A percentile compares a stretch with the other conserved stretches of the same genome.
phyloP scores from a whole-genome alignment of 2,888 invertebrate genomes.

The Phalangium opilio region DNA sequence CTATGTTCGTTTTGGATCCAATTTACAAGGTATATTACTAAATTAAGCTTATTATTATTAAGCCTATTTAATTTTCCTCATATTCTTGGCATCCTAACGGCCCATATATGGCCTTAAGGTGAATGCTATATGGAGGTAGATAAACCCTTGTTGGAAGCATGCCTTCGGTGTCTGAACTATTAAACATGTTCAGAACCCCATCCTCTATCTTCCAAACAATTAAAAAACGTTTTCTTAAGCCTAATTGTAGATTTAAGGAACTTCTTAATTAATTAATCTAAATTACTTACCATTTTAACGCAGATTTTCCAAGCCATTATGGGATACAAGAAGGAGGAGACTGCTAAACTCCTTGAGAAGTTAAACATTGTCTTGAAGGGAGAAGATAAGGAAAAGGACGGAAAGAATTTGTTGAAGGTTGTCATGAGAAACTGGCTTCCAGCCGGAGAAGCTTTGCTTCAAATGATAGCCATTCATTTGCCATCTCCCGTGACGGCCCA shows the following conservation, averaged over 20 bases:
- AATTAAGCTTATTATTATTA: too few relatives aligned
- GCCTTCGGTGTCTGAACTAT: too few relatives aligned
- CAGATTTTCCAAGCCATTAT: slow-evolving; percentile 63
- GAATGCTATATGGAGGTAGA: too few relatives aligned
- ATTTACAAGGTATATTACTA: slow-evolving; percentile 69
- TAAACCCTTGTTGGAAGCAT: too few relatives aligned
- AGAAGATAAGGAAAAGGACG: slow-evolving; percentile 92
- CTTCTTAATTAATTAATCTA: too few relatives aligned
- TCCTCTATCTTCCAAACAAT: too few relatives aligned
- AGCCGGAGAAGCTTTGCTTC: slow-evolving; percentile 96
- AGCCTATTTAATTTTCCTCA: too few relatives aligned
- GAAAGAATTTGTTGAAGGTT: slow-evolving; percentile 86
- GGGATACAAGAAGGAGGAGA: slow-evolving; percentile 91
- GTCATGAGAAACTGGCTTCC: slow-evolving; percentile 99
- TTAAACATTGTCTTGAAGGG: slow-evolving; percentile 78
- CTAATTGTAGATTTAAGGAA: too few relatives aligned
- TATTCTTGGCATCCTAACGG: too few relatives aligned
- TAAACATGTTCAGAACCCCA: too few relatives aligned
- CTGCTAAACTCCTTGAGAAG: slow-evolving; percentile 69
- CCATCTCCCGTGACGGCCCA: slow-evolving; percentile 98
- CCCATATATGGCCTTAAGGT: too few relatives aligned
- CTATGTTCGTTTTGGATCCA: slow-evolving; percentile 96
- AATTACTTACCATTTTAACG: slow-evolving; percentile 13
- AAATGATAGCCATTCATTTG: slow-evolving; percentile 99
- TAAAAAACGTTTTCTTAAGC: too few relatives aligned